Evolutionary conservation across 2,113 vertebrate genomes (phyloP).

Genomic region (Oreochromis spilurus): DNA sequence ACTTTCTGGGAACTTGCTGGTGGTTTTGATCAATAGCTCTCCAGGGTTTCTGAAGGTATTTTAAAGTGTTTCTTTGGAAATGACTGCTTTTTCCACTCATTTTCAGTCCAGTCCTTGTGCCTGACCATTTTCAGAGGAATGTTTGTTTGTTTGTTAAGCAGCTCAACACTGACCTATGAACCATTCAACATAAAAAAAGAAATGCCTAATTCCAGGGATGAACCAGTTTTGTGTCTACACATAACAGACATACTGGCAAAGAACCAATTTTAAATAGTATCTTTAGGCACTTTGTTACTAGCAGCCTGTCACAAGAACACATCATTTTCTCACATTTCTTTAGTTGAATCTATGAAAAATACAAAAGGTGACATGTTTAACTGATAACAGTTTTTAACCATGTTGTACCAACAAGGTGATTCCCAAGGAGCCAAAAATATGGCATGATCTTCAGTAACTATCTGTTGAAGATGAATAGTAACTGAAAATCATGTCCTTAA

Average conservation of each 20-base stretch:
- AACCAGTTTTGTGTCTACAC: neutral
- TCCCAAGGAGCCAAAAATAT: neutral
- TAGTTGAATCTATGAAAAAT: neutral
- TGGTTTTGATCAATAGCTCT: neutral
- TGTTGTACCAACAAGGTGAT: neutral
- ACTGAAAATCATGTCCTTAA: neutral
- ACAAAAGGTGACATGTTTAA: too few relatives aligned
- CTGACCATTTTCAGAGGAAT: neutral
- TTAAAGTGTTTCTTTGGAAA: neutral
- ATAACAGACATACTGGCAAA: neutral
- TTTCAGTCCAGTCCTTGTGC: neutral
- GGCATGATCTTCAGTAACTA: neutral
- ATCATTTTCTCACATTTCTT: neutral
- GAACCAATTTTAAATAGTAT: neutral
- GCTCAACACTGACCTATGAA: neutral
- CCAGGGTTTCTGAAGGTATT: neutral
- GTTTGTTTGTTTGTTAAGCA: neutral
- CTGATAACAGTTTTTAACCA: neutral
- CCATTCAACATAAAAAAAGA: neutral
- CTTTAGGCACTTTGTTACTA: neutral
- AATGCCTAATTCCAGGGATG: neutral
- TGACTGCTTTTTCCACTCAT: neutral
- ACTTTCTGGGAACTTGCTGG: neutral
- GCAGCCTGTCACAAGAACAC: too few relatives aligned
- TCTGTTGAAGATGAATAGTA: neutral